Percentiles rank a stretch among this genome's conserved stretches.
These are phyloP conservation scores for Agelastica alni DNA, from an alignment of 2,888 invertebrate species.

Conservation along the genomic window DNA sequence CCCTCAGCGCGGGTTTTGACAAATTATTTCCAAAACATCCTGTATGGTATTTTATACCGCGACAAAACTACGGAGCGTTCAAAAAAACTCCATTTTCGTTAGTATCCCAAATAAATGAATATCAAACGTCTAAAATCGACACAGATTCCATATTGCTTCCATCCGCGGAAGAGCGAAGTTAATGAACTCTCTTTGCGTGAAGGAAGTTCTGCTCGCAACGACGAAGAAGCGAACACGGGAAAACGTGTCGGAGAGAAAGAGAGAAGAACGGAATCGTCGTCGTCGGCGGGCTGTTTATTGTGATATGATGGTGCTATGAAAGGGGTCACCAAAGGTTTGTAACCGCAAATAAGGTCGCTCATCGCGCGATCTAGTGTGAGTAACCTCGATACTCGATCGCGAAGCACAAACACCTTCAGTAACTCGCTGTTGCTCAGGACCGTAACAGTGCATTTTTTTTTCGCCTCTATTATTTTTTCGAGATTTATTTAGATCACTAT, in stretches of 20 bases:
- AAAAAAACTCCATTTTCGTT: no score
- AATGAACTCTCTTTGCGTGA: conserved; percentile 15
- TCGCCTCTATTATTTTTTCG: no score
- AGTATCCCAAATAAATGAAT: no score
- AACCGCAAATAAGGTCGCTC: conserved; percentile 51
- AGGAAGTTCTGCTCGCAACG: conserved; percentile 15
- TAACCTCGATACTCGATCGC: conserved; percentile 48
- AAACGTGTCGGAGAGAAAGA: conserved; percentile 3
- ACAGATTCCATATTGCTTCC: conserved; percentile 15
- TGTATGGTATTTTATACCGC: no score
- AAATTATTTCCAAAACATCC: no score
- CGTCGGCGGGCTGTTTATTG: conserved; percentile 37
- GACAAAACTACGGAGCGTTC: no score
- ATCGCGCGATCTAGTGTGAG: conserved; percentile 48
- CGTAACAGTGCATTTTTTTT: no score
- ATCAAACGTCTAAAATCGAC: conserved; percentile 12
- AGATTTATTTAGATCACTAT: no score
- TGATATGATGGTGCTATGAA: conserved; percentile 38
- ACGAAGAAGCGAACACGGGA: conserved; percentile 2
- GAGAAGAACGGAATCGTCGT: conserved; percentile 30
- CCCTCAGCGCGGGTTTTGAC: no score
- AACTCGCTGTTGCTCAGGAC: background rate
- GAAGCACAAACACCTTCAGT: conserved; percentile 22
- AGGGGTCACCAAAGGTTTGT: conserved; percentile 46
- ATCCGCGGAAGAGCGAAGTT: conserved; percentile 14